phyloP scores from a whole-genome alignment of 2,797 vertebrate species.

The Amniataba percoides region DNA sequence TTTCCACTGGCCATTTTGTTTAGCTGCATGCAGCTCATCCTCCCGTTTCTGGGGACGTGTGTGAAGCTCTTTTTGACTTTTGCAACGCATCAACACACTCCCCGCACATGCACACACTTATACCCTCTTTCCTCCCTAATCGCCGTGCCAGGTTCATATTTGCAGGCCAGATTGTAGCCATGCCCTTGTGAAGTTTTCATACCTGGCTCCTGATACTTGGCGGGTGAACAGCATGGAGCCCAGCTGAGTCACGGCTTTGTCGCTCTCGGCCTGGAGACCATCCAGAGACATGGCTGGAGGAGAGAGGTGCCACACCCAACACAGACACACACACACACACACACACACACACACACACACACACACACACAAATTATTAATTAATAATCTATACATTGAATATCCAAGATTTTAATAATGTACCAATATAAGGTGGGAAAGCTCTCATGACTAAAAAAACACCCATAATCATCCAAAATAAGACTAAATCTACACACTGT shows the following conservation, averaged over 20 bases:
- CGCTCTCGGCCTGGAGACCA: conserved; percentile 82
- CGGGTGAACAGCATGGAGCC: conserved; percentile 99
- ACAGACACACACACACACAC: conserved; percentile 25
- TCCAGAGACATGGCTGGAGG: conserved; percentile 92
- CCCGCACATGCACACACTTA: not conserved
- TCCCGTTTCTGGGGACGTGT: not conserved
- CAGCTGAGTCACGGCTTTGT: conserved; percentile 90
- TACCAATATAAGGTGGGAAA: not conserved
- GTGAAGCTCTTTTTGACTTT: not conserved
- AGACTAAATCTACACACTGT: not conserved
- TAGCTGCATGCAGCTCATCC: not conserved
- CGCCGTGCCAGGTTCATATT: not conserved
- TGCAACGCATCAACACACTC: not conserved
- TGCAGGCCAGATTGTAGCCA: not conserved
- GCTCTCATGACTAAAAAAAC: not conserved
- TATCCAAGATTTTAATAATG: not conserved
- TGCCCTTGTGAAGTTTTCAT: conserved; percentile 47
- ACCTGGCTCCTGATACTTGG: conserved; percentile 98
- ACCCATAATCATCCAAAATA: not conserved
- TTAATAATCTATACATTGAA: not conserved
- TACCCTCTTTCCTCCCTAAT: not conserved
- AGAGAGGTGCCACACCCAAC: conserved; percentile 24
- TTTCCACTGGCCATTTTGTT: conserved; percentile 13
- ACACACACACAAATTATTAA: conserved; percentile 4
- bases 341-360: too few relatives aligned